Evolutionary conservation across 2,113 vertebrate genomes (phyloP).

Genomic region (Oreamnos americanus): DNA sequence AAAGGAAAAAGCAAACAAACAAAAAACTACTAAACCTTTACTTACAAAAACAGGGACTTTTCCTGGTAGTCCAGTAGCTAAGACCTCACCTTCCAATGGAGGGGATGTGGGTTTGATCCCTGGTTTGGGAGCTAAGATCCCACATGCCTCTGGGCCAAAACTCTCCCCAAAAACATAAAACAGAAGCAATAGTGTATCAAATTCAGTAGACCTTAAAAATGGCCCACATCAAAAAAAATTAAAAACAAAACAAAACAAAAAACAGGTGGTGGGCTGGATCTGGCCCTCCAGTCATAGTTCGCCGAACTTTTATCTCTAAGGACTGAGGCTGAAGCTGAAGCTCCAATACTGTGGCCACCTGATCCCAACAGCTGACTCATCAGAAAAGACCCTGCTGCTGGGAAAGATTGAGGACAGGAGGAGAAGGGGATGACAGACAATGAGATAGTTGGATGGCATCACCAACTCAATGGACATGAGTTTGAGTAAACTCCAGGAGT

Average conservation of each 20-base stretch:
- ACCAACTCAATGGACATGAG: background rate
- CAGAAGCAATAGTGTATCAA: background rate
- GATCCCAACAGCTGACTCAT: background rate
- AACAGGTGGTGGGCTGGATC: background rate
- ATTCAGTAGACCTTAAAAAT: background rate
- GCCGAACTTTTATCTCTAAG: background rate
- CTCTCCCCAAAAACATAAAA: background rate
- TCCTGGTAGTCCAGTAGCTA: background rate
- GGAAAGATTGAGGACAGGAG: background rate
- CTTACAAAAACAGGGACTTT: background rate
- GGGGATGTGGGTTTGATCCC: background rate
- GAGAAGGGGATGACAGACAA: background rate
- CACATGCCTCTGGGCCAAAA: background rate
- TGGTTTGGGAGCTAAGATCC: background rate
- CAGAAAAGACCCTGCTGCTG: background rate
- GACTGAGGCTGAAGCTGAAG: background rate
- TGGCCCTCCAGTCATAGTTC: background rate
- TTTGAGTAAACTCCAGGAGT: background rate
- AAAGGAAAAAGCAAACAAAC: background rate
- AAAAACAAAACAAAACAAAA: background rate
- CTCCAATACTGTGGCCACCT: background rate
- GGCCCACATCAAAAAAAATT: background rate
- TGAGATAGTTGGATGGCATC: background rate
- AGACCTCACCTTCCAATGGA: background rate
- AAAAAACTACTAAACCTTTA: background rate